Evolutionary conservation across 2,113 vertebrate species (phyloP), one percentile per base, ranked within the genome.

Genomic region (Engraulis encrasicolus): DNA sequence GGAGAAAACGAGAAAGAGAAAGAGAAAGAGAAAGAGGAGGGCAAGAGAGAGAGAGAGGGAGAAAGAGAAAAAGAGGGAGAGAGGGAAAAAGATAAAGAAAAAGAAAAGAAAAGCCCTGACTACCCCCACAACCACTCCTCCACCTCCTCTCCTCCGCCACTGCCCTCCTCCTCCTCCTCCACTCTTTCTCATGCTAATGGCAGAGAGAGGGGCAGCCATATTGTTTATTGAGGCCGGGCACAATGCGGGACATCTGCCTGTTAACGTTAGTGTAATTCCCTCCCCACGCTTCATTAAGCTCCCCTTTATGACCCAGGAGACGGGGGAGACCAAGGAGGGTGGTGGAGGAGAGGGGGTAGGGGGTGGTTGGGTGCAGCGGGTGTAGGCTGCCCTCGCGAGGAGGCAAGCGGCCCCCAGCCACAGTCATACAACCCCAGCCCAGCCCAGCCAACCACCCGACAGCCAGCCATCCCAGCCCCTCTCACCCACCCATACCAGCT

Each of bases 201-300:
- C 84, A 91, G 86, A 45, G n/a, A n/a, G n/a, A 92, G 92, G 92
- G 94, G 91, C 92, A 81, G 92, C 94, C 94, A 95, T 94, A 95
- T 94, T 95, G 92, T 95, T 94, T 94, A 94, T 95, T 95, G 95
- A 93, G 92, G 92, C 91, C 85, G 37, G 83, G 92, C 92, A 95
- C 93, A 95, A 95, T 95, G 92, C 91, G 89, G 92, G 94, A 95
- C 94, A 95, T 95, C 95, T 95, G 95, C 94, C 93, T 90, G 92
- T 93, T 93, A 94, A 91, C 93, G 92, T 94, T 95, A 94, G 94
- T 93, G 94, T 93, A 96, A 96, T 95, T 94, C 95, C 93, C 95
- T 96, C 94, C 95, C 94, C 94, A 95, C 95, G 96, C 95, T 97
- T 97, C 94, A 92, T 96, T 95, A 95, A 95, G 93, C 93, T 93